Evolutionary conservation across 2,113 vertebrate species (phyloP).

Genomic region (Chionis minor): DNA sequence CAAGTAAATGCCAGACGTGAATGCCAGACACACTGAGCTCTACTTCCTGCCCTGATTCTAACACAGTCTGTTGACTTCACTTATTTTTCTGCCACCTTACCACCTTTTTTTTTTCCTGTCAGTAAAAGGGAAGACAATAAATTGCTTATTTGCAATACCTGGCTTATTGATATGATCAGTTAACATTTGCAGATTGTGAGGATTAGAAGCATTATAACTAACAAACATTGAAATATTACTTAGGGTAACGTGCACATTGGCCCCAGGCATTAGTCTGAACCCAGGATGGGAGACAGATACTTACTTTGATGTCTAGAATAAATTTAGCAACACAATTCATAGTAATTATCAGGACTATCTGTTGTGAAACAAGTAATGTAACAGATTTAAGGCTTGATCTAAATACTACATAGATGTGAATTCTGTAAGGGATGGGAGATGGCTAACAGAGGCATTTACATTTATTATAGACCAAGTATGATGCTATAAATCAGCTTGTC

Average conservation of each 20-base stretch:
- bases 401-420: background rate
- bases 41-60: background rate
- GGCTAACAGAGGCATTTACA: background rate
- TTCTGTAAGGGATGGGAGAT: background rate
- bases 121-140: background rate
- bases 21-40: background rate
- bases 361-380: background rate
- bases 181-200: background rate
- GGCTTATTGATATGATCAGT: background rate
- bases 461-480: background rate
- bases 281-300: background rate
- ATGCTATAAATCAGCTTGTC: background rate
- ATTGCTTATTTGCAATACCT: background rate
- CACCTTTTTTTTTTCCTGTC: background rate
- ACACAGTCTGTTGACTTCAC: background rate
- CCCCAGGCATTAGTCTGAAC: background rate
- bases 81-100: background rate
- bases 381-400: background rate
- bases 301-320: background rate
- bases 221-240: background rate
- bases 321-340: background rate
- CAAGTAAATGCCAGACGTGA: background rate
- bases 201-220: background rate
- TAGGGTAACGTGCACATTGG: background rate
- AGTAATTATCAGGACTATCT: background rate